Conservation (phyloP, 2,113 vertebrate species). For the Eretmochelys imbricata region DNA sequence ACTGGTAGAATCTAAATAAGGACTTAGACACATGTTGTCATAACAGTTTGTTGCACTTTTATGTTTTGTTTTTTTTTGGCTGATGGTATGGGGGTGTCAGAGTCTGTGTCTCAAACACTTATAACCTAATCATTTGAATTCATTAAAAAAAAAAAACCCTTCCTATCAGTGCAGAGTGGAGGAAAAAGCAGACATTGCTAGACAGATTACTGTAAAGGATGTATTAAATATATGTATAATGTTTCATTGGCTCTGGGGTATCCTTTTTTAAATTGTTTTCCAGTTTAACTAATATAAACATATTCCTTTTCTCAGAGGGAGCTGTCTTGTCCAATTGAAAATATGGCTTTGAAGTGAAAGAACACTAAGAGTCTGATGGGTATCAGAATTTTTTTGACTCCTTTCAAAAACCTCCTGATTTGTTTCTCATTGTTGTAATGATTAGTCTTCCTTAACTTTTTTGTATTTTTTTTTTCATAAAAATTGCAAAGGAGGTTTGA, state of each 20-base stretch:
- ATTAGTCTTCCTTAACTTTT: neutral
- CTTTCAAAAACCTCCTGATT: neutral
- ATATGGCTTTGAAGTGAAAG: conserved; percentile 30
- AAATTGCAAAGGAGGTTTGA: neutral
- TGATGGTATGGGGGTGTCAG: neutral
- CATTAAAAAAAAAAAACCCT: neutral
- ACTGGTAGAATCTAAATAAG: neutral
- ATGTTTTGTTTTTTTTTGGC: neutral
- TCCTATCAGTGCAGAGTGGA: neutral
- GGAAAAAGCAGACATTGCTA: neutral
- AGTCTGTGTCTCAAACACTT: neutral
- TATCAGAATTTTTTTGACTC: neutral
- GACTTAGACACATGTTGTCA: neutral
- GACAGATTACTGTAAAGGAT: conserved; percentile 21
- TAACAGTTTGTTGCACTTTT: neutral
- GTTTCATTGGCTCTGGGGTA: neutral
- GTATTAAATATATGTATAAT: neutral
- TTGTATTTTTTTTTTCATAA: neutral
- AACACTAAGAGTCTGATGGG: neutral
- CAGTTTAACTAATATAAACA: conserved; percentile 8
- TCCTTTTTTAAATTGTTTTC: conserved; percentile 18
- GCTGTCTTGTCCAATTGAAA: conserved; percentile 32
- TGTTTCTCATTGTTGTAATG: neutral
- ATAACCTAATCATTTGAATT: neutral
- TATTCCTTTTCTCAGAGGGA: neutral